Evolutionary conservation across 2,113 vertebrate species (phyloP).

Genomic region (Macquaria australasica): DNA sequence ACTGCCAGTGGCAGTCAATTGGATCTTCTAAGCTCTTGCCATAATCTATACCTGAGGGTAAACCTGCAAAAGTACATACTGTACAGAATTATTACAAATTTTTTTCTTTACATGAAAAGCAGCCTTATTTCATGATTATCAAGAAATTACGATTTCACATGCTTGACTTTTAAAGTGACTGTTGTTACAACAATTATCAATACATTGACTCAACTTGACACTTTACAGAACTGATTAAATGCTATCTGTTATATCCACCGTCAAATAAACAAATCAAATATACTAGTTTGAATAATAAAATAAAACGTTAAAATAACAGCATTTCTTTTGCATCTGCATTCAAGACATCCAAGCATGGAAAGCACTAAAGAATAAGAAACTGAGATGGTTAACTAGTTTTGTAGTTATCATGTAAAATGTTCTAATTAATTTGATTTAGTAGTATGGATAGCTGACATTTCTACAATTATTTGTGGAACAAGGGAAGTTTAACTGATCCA

Average conservation of each 20-base stretch:
- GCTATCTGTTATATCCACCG: neutral
- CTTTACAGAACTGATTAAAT: conserved; percentile 1
- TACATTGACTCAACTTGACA: conserved; percentile 4
- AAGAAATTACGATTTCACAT: neutral
- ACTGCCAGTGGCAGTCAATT: conserved; percentile 30
- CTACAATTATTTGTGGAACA: neutral
- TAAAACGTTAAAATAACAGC: neutral
- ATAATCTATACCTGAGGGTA: conserved; percentile 18
- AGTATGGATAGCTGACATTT: too few species aligned
- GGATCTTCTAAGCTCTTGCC: conserved; percentile 30
- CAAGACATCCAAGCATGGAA: neutral
- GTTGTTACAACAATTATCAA: neutral
- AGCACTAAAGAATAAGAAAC: neutral
- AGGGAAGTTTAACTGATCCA: neutral
- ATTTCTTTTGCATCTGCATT: neutral
- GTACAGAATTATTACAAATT: neutral
- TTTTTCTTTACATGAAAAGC: neutral
- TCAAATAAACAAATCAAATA: neutral
- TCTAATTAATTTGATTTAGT: neutral
- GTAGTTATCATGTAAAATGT: neutral
- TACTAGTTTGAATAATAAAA: neutral
- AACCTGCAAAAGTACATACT: conserved; percentile 14
- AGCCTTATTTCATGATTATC: neutral
- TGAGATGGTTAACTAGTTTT: neutral
- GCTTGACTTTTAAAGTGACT: neutral